These are phyloP conservation scores for Anguilla megastoma DNA, from an alignment of 2,797 vertebrate species.

Conservation along the genomic window DNA sequence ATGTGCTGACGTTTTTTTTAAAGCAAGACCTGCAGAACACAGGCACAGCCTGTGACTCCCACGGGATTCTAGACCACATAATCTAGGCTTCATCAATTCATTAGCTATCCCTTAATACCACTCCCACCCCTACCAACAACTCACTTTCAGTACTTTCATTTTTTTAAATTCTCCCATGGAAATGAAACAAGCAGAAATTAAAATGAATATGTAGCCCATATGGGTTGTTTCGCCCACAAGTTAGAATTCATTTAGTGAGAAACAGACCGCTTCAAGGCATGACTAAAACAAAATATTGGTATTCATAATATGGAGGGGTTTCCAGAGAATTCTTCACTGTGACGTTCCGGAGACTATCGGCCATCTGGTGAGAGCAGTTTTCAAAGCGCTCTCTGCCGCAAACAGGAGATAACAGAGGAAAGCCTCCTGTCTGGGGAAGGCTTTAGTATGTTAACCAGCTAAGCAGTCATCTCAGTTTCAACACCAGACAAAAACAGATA, in stretches of 20 bases:
- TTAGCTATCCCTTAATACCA: background rate
- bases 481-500: conserved; percentile 17
- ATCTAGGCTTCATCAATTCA: background rate
- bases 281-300: conserved; percentile 37
- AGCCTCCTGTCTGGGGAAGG: conserved; percentile 4
- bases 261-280: conserved; percentile 37
- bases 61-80: background rate
- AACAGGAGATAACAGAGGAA: conserved; percentile 22
- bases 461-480: conserved; percentile 32
- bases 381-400: conserved; percentile 17
- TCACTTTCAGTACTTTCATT: conserved; percentile 5
- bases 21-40: background rate
- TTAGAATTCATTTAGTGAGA: background rate
- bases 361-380: conserved; percentile 39
- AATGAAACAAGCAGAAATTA: conserved; percentile 32
- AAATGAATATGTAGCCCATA: conserved; percentile 32
- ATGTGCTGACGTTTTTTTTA: background rate
- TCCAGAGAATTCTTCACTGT: conserved; percentile 28
- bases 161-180: conserved; percentile 22
- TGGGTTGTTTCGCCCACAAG: background rate
- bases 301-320: conserved; percentile 32
- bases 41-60: background rate
- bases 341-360: conserved; percentile 27
- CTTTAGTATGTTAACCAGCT: background rate
- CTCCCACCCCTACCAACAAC: background rate